Evolutionary conservation across 2,888 invertebrate genomes (phyloP).

Genomic region (Hymenopus coronatus): DNA sequence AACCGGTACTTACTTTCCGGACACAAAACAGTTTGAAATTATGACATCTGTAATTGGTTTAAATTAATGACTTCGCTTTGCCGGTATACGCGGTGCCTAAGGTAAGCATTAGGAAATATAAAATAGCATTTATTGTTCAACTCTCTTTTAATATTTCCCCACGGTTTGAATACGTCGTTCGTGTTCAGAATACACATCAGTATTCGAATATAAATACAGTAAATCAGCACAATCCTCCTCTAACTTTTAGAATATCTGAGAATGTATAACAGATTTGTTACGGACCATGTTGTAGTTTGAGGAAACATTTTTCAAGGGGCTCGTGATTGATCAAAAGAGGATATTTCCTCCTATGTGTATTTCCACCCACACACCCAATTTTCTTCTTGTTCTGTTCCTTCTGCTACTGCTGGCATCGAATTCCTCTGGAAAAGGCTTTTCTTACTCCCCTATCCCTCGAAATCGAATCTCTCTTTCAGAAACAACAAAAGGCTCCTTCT

Average conservation of each 20-base stretch:
- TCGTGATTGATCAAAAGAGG: not conserved
- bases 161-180: no score
- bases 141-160: no score
- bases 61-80: no score
- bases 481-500: not conserved
- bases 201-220: no score
- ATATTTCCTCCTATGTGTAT: not conserved
- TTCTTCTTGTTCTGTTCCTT: not conserved
- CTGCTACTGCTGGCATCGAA: not conserved
- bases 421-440: not conserved
- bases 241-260: not conserved
- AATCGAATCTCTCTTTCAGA: not conserved
- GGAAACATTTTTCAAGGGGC: not conserved
- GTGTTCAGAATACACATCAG: no score
- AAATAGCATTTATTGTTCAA: no score
- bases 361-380: not conserved
- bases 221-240: no score
- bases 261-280: not conserved
- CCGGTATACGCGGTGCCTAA: no score
- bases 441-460: not conserved
- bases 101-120: no score
- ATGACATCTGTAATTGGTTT: no score
- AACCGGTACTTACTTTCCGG: no score
- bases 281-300: not conserved
- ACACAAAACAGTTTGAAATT: no score